These are phyloP conservation scores for Sebastes aleutianus DNA, from an alignment of 2,797 vertebrate genomes.

Conservation along the genomic window DNA sequence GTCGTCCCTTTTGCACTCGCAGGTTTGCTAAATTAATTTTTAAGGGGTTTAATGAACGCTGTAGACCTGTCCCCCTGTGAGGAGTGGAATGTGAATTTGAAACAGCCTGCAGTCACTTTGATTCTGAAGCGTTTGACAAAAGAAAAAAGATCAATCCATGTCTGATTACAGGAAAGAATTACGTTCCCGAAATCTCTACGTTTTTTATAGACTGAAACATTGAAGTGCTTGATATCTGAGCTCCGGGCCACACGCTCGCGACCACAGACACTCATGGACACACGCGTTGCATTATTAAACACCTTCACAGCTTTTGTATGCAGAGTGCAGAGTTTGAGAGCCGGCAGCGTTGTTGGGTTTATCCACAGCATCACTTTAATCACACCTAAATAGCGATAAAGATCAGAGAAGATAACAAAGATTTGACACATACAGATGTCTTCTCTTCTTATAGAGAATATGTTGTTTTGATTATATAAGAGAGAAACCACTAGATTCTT, in stretches of 20 bases:
- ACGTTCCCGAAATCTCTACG: slow-evolving; percentile 6
- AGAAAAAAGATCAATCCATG: neutral
- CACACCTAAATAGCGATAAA: neutral
- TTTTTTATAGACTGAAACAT: slow-evolving; percentile 14
- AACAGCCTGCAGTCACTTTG: neutral
- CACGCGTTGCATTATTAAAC: slow-evolving; percentile 62
- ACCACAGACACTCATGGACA: neutral
- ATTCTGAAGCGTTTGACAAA: neutral
- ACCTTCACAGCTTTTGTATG: slow-evolving; percentile 20
- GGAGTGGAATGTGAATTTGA: slow-evolving; percentile 3
- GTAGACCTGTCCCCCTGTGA: neutral
- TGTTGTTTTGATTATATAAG: neutral
- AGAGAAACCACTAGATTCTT: slow-evolving; percentile 5
- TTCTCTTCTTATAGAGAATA: neutral
- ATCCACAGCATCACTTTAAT: neutral
- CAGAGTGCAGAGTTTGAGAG: slow-evolving; percentile 6
- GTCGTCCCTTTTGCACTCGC: neutral
- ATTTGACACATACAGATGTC: neutral
- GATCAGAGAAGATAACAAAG: neutral
- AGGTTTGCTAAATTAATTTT: slow-evolving; percentile 6
- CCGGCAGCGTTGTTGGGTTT: neutral
- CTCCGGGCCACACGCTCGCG: neutral
- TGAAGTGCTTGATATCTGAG: slow-evolving; percentile 18
- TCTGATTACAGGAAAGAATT: slow-evolving; percentile 12
- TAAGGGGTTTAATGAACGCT: slow-evolving; percentile 6